These are phyloP conservation scores for Chrysolina americana DNA, from an alignment of 2,888 invertebrate genomes.

Conservation along the genomic window DNA sequence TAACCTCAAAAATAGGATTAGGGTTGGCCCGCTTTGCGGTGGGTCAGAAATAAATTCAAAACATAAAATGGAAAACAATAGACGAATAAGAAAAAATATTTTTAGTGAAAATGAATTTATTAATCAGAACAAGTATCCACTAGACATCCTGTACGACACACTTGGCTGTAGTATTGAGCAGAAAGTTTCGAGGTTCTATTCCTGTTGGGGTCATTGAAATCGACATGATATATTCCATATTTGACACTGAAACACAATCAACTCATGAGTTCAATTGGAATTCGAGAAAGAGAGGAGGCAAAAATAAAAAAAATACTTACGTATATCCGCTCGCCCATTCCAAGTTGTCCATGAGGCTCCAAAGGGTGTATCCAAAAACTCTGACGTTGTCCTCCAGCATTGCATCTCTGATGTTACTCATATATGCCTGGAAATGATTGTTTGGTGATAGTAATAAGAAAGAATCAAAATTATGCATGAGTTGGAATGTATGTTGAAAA, in stretches of 20 bases:
- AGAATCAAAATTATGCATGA: background rate
- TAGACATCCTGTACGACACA: slow-evolving; percentile 36
- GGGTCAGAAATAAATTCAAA: no score
- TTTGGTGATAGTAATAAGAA: no score
- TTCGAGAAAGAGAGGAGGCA: background rate
- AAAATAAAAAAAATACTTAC: slow-evolving; percentile 41
- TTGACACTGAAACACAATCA: slow-evolving; percentile 35
- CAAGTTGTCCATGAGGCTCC: slow-evolving; percentile 63
- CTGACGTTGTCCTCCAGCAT: slow-evolving; percentile 64
- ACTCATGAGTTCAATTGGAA: background rate
- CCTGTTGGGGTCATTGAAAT: slow-evolving; percentile 74
- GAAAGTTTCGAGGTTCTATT: slow-evolving; percentile 78
- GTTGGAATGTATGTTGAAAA: no score
- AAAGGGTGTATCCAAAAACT: slow-evolving; percentile 67
- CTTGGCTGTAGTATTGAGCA: slow-evolving; percentile 35
- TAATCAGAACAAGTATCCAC: slow-evolving; percentile 28
- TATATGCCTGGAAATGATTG: slow-evolving; percentile 64
- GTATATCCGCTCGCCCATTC: slow-evolving; percentile 69
- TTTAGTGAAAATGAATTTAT: background rate
- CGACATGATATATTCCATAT: slow-evolving; percentile 80
- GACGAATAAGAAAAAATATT: no score
- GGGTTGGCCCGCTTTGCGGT: no score
- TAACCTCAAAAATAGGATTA: no score
- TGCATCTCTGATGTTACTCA: slow-evolving; percentile 66
- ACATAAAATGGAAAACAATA: no score